phyloP scores from a whole-genome alignment of 2,888 invertebrate genomes.

The Lasioglossum marginatum region DNA sequence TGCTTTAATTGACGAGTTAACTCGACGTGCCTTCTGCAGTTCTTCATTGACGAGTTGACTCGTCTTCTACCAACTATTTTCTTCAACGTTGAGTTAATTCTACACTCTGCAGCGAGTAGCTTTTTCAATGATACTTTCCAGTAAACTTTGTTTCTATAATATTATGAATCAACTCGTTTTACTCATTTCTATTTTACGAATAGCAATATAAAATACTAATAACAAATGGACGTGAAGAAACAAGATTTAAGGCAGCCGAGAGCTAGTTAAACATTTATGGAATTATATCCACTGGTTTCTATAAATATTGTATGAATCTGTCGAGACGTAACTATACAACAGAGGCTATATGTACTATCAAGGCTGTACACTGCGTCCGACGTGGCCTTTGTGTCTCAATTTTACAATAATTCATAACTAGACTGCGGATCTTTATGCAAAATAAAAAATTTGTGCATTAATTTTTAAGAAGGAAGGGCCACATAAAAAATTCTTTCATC shows the following conservation, averaged over 20 bases:
- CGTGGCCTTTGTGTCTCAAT: neutral
- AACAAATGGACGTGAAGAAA: neutral
- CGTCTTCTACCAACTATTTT: too few species aligned
- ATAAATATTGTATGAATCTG: neutral
- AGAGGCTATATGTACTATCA: neutral
- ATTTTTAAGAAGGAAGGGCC: too few species aligned
- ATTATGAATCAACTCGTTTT: neutral
- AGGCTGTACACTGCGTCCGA: neutral
- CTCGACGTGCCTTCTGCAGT: too few species aligned
- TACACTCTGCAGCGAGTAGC: too few species aligned
- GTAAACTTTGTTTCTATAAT: neutral
- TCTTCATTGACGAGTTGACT: too few species aligned
- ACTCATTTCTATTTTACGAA: neutral
- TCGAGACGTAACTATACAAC: neutral
- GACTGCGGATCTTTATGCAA: too few species aligned
- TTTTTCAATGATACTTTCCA: too few species aligned
- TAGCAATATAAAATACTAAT: neutral
- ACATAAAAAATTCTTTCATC: too few species aligned
- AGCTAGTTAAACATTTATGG: neutral
- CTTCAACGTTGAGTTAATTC: too few species aligned
- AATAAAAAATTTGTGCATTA: too few species aligned
- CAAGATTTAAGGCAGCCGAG: neutral
- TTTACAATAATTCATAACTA: neutral
- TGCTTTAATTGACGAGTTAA: too few species aligned
- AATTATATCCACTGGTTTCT: neutral